phyloP scores from a whole-genome alignment of 2,797 vertebrate species.

The Cetoscarus ocellatus region DNA sequence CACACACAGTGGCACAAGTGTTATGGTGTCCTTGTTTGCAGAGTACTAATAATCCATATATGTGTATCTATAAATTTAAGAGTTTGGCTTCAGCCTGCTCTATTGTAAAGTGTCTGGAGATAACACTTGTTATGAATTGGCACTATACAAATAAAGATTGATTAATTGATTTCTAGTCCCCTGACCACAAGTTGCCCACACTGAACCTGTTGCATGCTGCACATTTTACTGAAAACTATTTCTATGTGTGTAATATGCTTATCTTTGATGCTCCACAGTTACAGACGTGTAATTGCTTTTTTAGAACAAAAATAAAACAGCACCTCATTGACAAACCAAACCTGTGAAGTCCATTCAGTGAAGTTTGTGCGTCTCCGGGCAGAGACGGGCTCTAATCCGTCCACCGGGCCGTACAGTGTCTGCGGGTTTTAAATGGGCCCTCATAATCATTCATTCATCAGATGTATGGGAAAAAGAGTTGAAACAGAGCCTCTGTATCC shows the following conservation, averaged over 20 bases:
- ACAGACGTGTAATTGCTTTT: background rate
- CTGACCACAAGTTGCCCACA: too few species aligned
- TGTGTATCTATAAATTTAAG: too few species aligned
- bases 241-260: background rate
- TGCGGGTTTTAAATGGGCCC: slow-evolving; percentile 70
- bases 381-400: slow-evolving; percentile 60
- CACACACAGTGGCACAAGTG: too few species aligned
- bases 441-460: slow-evolving; percentile 82
- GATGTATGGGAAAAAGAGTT: slow-evolving; percentile 82
- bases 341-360: slow-evolving; percentile 12
- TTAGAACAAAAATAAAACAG: too few species aligned
- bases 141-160: too few species aligned
- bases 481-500: slow-evolving; percentile 76
- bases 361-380: slow-evolving; percentile 19
- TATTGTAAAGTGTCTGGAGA: too few species aligned
- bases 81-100: too few species aligned
- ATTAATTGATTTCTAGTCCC: too few species aligned
- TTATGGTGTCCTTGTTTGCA: too few species aligned
- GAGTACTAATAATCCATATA: too few species aligned
- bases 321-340: background rate
- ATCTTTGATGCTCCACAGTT: slow-evolving; percentile 5
- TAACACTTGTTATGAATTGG: too few species aligned
- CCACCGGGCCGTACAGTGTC: slow-evolving; percentile 72
- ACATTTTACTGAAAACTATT: background rate
- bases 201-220: background rate